These are phyloP conservation scores for Drosophila setosimentum DNA, from an alignment of 2,888 invertebrate species.

Conservation along the genomic window DNA sequence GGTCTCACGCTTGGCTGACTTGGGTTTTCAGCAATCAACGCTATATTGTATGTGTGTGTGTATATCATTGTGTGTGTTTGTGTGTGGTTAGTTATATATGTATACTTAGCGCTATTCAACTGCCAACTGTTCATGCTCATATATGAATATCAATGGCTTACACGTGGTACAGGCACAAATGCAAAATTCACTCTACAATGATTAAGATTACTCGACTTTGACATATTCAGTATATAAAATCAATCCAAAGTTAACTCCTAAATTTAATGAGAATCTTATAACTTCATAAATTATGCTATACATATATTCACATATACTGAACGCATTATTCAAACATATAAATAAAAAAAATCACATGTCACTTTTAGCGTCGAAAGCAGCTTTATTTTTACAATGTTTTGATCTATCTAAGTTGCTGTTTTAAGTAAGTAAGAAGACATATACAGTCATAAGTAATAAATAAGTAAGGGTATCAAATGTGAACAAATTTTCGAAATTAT, in stretches of 20 bases:
- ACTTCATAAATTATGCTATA: not conserved
- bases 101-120: slow-evolving; percentile 72
- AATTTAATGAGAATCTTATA: not conserved
- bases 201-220: not conserved
- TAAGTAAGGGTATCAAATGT: too few species aligned
- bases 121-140: slow-evolving; percentile 64
- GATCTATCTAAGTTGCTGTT: not conserved
- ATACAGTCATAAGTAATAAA: too few species aligned
- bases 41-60: slow-evolving; percentile 19
- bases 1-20: slow-evolving; percentile 77
- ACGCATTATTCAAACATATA: too few species aligned
- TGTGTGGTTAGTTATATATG: slow-evolving; percentile 44
- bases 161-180: slow-evolving; percentile 33
- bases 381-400: not conserved
- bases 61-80: slow-evolving; percentile 24
- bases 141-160: slow-evolving; percentile 68
- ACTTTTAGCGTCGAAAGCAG: not conserved
- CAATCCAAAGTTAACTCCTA: not conserved
- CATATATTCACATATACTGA: too few species aligned
- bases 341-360: not conserved
- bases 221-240: not conserved
- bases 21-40: slow-evolving; percentile 80
- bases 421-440: not conserved
- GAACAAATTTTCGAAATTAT: not conserved
- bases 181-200: slow-evolving; percentile 20